These are phyloP conservation scores for Castor canadensis DNA, from an alignment of 2,113 vertebrate genomes.

Conservation along the genomic window DNA sequence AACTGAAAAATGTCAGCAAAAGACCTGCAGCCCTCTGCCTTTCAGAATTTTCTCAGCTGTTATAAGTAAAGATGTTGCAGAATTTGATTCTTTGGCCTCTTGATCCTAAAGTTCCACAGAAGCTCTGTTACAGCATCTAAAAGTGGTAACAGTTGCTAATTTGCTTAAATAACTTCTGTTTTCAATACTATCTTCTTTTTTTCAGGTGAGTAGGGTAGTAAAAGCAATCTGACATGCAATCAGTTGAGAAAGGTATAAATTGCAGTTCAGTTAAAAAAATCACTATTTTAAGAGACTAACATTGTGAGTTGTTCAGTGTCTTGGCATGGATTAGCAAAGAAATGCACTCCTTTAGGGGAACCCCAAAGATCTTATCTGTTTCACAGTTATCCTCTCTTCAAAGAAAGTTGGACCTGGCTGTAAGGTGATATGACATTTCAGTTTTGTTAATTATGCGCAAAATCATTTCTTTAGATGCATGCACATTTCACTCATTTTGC, in stretches of 20 bases:
- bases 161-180: neutral
- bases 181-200: neutral
- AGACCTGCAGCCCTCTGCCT: neutral
- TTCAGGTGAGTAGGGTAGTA: neutral
- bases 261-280: neutral
- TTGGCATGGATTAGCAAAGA: neutral
- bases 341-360: neutral
- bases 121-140: neutral
- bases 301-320: neutral
- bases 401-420: neutral
- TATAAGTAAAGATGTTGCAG: neutral
- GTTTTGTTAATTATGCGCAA: neutral
- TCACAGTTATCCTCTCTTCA: neutral
- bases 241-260: neutral
- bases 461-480: neutral
- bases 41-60: neutral
- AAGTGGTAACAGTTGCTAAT: slow-evolving; percentile 1
- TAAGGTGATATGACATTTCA: neutral
- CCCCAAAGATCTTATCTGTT: neutral
- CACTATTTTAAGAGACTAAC: neutral
- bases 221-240: neutral
- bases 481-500: neutral
- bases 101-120: neutral
- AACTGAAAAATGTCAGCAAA: neutral
- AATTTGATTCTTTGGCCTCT: neutral